Evolutionary conservation across 2,113 vertebrate genomes (phyloP), one percentile per base, ranked within the genome.

Genomic region (Pachyramphus minor): DNA sequence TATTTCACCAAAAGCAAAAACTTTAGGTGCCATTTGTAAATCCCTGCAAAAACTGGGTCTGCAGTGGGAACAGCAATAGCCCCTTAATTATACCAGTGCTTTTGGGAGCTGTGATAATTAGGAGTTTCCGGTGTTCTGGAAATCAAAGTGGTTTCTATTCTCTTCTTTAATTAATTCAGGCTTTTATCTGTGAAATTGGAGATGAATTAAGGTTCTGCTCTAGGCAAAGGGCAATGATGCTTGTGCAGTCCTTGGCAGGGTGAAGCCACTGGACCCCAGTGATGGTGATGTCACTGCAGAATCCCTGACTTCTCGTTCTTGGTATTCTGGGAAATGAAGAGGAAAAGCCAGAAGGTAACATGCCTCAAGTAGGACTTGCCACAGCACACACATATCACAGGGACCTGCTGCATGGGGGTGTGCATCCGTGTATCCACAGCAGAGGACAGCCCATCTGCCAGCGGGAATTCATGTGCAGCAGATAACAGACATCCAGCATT

Each of bases 81-180:
- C 80, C 85, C 76, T 95, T 92, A 95, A 92, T 94, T 90, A 93
- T 77, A 89, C 66, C 69, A 72, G 92, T 2, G 18, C 83, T 95
- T 92, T 79, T 78, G 88, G 86, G 86, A 95, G 62, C 93, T 45
- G 50, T 76, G 92, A 94, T 94, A 96, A 97, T 95, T 72, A 95
- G 93, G 91, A 95, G 49, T 85, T 96, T 95, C 90, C 87, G 62
- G 85, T 94, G 83, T 55, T 88, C 91, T 95, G 83, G 58, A 97
- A 97, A 95, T 96, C 93, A 97, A 93, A 97, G 84, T 47, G 50
- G 56, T 89, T 97, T 93, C 95, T 95, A 82, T 90, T 93, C 86
- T 96, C 85, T 97, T 93, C 63, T 94, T 95, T 96, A 97, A 96
- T 97, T 97, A 97, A 97, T 95, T 95, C 87, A 88, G 67, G 87